Percentiles rank a stretch among this genome's conserved stretches.
Conservation (phyloP, 2,797 vertebrate genomes). For the Echiichthys vipera region DNA sequence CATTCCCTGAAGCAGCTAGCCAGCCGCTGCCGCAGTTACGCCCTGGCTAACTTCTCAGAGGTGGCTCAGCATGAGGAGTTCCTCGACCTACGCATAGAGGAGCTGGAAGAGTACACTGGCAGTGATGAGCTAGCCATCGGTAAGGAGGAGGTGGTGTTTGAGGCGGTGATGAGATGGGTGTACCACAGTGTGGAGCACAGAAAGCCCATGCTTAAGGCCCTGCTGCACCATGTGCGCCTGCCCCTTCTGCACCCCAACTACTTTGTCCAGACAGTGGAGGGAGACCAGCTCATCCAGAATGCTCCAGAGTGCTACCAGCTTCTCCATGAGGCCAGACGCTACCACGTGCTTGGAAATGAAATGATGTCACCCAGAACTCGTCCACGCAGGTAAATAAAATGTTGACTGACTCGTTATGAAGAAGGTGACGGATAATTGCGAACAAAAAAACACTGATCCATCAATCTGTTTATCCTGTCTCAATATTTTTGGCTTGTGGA, state of each 20-base stretch:
- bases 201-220: constrained; percentile 90
- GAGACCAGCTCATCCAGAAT: constrained; percentile 96
- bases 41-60: constrained; percentile 92
- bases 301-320: constrained; percentile 97
- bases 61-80: constrained; percentile 97
- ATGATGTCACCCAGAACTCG: constrained; percentile 98
- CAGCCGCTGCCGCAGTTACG: constrained; percentile 91
- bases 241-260: constrained; percentile 97
- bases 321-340: constrained; percentile 95
- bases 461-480: neutral
- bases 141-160: constrained; percentile 96
- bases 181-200: constrained; percentile 90
- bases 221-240: constrained; percentile 94
- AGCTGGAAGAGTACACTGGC: constrained; percentile 93
- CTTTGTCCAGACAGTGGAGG: constrained; percentile 98
- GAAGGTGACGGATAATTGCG: neutral
- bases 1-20: constrained; percentile 95
- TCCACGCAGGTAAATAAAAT: constrained; percentile 91
- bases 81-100: constrained; percentile 91
- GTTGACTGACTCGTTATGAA: constrained; percentile 1
- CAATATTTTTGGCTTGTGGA: neutral
- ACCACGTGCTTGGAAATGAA: constrained; percentile 98
- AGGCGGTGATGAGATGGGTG: constrained; percentile 97
- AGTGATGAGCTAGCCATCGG: constrained; percentile 93
- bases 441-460: neutral